Percentiles rank a stretch among this genome's conserved stretches.
Conservation (phyloP, 2,113 vertebrate species). For the Alosa alosa region DNA sequence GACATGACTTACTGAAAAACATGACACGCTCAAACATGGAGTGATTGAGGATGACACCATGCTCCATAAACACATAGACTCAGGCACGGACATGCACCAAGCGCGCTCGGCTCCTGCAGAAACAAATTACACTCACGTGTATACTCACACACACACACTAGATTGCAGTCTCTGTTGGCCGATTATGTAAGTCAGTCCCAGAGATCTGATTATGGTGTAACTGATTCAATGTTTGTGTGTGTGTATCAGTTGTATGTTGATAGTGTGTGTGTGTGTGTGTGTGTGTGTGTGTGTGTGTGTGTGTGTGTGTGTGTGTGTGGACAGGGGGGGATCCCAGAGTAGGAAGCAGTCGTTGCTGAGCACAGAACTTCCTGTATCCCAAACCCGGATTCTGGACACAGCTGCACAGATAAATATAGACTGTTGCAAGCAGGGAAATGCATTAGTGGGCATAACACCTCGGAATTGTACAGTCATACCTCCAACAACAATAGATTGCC, state of each 20-base stretch:
- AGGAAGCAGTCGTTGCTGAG: conserved; percentile 42
- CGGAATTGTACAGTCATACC: neutral
- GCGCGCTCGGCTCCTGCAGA: neutral
- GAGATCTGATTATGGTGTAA: conserved; percentile 1
- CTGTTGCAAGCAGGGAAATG: conserved; percentile 36
- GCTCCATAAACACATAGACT: neutral
- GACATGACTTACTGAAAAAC: neutral
- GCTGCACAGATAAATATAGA: conserved; percentile 54
- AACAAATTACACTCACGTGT: neutral
- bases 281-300: neutral
- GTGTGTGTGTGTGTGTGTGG: neutral
- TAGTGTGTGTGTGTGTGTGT: neutral
- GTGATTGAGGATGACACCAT: neutral
- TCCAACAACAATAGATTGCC: neutral
- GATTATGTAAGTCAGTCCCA: neutral
- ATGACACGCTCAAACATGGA: conserved; percentile 2
- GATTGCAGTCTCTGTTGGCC: neutral
- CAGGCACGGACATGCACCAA: neutral
- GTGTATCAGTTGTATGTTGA: conserved; percentile 12
- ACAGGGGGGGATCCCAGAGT: conserved; percentile 16
- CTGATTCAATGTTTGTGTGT: neutral
- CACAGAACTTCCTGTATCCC: conserved; percentile 51
- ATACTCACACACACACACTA: neutral
- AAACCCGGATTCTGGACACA: conserved; percentile 49
- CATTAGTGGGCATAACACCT: conserved; percentile 27